Percentiles rank a stretch among this genome's conserved stretches.
phyloP scores from a whole-genome alignment of 2,888 invertebrate genomes.

The Clanis bilineata region DNA sequence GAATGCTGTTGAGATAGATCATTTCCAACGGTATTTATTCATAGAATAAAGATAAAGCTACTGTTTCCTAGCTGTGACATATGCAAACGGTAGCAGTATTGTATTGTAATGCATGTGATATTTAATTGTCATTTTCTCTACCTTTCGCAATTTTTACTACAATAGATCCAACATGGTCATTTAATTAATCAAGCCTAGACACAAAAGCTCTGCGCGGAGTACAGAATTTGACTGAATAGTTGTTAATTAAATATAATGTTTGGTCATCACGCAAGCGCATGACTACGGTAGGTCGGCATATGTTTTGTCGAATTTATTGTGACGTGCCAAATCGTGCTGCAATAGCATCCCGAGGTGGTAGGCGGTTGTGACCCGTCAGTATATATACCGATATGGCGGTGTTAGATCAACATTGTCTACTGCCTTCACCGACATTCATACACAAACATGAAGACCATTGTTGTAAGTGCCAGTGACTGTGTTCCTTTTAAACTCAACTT shows the following conservation, averaged over 20 bases:
- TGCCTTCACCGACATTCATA: constrained; percentile 65
- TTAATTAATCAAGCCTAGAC: neutral
- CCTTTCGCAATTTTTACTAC: neutral
- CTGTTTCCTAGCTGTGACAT: neutral
- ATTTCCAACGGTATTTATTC: too few species aligned
- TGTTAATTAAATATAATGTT: constrained; percentile 15
- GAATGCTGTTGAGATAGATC: too few species aligned
- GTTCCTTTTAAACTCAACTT: constrained; percentile 35
- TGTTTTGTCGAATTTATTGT: constrained; percentile 68
- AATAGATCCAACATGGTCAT: neutral
- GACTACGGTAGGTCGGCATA: constrained; percentile 53
- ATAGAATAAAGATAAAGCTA: too few species aligned
- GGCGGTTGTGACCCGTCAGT: constrained; percentile 60
- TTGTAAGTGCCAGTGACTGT: constrained; percentile 74
- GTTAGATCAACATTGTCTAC: constrained; percentile 76
- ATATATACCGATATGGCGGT: constrained; percentile 72
- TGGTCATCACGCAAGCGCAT: constrained; percentile 51
- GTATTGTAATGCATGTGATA: neutral
- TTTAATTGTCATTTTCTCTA: neutral
- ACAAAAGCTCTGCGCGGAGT: neutral
- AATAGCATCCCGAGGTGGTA: constrained; percentile 72
- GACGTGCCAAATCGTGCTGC: constrained; percentile 71
- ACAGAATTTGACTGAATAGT: constrained; percentile 2
- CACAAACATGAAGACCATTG: constrained; percentile 75
- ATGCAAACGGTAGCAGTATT: neutral